Evolutionary conservation across 35 echinoderm and acorn worm genomes (phyloP).

Genomic region (Apostichopus californicus): DNA sequence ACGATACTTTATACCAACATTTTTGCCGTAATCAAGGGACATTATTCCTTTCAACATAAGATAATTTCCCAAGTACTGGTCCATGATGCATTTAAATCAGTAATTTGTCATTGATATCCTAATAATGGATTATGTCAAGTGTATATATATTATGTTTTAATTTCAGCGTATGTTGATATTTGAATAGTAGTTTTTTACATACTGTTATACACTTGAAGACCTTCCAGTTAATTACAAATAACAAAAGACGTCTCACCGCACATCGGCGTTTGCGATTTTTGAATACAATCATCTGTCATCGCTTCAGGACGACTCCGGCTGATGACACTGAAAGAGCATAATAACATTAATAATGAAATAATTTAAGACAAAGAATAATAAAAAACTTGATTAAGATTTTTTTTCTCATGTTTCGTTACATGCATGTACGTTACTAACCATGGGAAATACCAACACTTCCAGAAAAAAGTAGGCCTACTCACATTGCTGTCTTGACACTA

Average conservation of each 20-base stretch:
- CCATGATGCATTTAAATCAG: background rate
- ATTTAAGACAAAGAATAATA: background rate
- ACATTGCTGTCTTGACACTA: background rate
- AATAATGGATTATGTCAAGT: background rate
- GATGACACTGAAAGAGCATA: background rate
- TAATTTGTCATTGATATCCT: background rate
- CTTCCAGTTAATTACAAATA: background rate
- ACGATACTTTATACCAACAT: too few relatives aligned
- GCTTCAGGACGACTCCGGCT: background rate
- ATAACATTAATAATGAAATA: background rate
- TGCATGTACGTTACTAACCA: background rate
- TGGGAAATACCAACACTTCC: background rate
- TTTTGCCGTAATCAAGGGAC: too few relatives aligned
- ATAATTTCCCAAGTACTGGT: background rate
- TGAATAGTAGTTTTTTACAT: background rate
- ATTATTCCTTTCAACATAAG: too few relatives aligned
- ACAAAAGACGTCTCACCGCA: background rate
- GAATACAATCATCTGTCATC: background rate
- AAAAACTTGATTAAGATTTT: background rate
- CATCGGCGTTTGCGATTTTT: background rate
- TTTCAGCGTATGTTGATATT: background rate
- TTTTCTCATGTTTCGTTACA: background rate
- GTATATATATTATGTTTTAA: background rate
- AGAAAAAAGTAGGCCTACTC: background rate
- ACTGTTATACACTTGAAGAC: background rate